Evolutionary conservation across 2,113 vertebrate species (phyloP).

Genomic region (Proteles cristata): DNA sequence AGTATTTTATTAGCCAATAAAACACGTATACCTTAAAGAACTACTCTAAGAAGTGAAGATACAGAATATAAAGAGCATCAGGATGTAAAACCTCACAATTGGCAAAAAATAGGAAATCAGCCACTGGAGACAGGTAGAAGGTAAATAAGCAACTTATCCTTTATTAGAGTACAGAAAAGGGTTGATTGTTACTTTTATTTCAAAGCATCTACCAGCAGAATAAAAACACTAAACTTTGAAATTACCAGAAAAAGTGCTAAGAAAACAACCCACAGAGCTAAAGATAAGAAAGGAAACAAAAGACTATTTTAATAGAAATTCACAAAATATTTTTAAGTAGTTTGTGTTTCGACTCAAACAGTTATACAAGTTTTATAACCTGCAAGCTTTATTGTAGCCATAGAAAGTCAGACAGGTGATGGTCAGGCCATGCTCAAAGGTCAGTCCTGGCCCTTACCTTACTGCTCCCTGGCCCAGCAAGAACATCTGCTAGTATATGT

Average conservation of each 20-base stretch:
- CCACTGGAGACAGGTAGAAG: background rate
- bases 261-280: background rate
- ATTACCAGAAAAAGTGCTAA: background rate
- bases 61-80: background rate
- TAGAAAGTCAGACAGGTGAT: background rate
- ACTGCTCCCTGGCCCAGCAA: background rate
- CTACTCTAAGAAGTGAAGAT: background rate
- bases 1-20: background rate
- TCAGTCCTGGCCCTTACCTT: background rate
- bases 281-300: background rate
- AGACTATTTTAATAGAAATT: background rate
- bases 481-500: background rate
- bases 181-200: slow-evolving; percentile 5
- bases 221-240: background rate
- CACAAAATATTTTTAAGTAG: background rate
- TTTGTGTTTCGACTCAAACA: background rate
- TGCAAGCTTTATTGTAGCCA: background rate
- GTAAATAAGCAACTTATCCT: background rate
- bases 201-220: background rate
- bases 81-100: background rate
- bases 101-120: background rate
- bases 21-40: background rate
- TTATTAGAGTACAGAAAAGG: background rate
- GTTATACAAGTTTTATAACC: background rate
- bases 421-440: background rate